phyloP scores from a whole-genome alignment of 1,140 invertebrate genomes.

The Plutomurus gul region DNA sequence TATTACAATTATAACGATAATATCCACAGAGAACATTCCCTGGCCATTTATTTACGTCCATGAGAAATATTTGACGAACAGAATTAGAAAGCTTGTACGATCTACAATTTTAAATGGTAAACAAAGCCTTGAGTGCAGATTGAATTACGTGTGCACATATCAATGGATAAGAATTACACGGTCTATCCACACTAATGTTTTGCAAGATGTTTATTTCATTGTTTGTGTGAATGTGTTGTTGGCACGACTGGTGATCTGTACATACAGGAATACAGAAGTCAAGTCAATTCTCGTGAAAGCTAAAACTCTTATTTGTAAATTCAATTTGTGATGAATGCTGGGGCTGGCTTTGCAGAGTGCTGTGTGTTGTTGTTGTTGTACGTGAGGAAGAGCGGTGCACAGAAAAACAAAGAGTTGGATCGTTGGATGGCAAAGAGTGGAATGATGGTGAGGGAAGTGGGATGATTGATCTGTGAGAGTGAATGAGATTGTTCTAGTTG shows the following conservation, averaged over 20 bases:
- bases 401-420: neutral
- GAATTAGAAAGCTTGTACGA: no score
- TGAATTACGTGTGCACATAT: no score
- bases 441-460: neutral
- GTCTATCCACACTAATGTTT: no score
- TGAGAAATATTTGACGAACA: no score
- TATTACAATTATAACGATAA: no score
- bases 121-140: no score
- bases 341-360: neutral
- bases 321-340: neutral
- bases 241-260: no score
- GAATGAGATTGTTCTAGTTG: constrained; percentile 29
- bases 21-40: no score
- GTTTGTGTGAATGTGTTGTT: neutral
- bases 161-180: no score
- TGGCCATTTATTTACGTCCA: no score
- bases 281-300: neutral
- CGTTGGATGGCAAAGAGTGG: neutral
- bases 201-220: no score
- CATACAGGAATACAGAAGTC: neutral
- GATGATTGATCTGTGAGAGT: neutral
- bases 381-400: neutral
- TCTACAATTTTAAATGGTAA: no score
- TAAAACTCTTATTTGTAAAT: constrained; percentile 25
- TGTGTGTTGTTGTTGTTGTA: neutral